Evolutionary conservation across 2,797 vertebrate genomes (phyloP).

Genomic region (Eupleurogrammus muticus): DNA sequence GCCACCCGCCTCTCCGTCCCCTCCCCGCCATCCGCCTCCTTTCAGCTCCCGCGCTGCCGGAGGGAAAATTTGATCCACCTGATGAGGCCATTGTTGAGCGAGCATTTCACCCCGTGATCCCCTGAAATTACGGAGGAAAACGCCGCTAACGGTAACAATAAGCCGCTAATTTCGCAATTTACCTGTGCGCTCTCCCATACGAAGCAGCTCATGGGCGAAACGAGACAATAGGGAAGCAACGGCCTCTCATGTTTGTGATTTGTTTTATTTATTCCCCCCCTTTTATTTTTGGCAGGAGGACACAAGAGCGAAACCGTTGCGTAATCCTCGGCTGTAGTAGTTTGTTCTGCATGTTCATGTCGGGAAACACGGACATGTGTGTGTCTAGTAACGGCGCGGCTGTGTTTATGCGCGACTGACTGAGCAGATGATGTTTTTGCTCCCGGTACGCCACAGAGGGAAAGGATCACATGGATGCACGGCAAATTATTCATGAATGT

Average conservation of each 20-base stretch:
- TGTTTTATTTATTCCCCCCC: slow-evolving; percentile 1
- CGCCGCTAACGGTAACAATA: slow-evolving; percentile 9
- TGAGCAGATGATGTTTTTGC: slow-evolving; percentile 46
- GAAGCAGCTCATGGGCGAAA: slow-evolving; percentile 39
- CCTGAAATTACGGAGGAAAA: slow-evolving; percentile 26
- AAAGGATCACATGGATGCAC: not conserved
- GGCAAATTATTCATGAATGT: not conserved
- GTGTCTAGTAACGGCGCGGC: slow-evolving; percentile 36
- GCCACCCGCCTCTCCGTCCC: slow-evolving; percentile 34
- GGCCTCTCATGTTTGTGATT: slow-evolving; percentile 6
- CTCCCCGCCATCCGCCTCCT: slow-evolving; percentile 32
- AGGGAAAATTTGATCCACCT: slow-evolving; percentile 4
- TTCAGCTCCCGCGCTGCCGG: slow-evolving; percentile 3
- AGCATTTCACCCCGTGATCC: slow-evolving; percentile 27
- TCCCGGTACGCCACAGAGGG: slow-evolving; percentile 2
- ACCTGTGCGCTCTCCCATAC: slow-evolving; percentile 31
- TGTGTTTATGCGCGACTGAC: slow-evolving; percentile 25
- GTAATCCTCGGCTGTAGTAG: slow-evolving; percentile 10
- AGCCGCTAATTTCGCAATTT: slow-evolving; percentile 49
- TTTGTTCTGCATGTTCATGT: slow-evolving; percentile 34
- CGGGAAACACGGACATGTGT: slow-evolving; percentile 14
- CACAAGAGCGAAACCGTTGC: slow-evolving; percentile 5
- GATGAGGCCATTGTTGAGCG: slow-evolving; percentile 18
- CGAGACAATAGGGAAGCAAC: slow-evolving; percentile 26
- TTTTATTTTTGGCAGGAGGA: slow-evolving; percentile 26